Base-by-base conservation (phyloP, 2,113 vertebrate genomes). In the Rhea pennata region DNA sequence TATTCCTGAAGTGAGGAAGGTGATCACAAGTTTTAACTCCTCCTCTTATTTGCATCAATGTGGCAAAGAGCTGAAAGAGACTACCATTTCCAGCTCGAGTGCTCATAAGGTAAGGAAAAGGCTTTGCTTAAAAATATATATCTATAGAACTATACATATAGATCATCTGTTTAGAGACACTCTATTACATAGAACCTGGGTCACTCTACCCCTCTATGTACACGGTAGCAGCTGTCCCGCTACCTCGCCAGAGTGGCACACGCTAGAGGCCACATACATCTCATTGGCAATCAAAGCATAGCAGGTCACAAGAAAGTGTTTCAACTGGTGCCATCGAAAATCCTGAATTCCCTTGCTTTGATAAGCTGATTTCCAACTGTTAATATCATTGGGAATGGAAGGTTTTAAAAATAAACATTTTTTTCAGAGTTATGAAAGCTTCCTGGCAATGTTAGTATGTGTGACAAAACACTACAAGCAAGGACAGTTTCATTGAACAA, bases 41-140 rank as follows among this genome's bases (percentile, higher is more conserved):
- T 95, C 87, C 87, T 95, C 87, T 84, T 73, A 77, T 83, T 87
- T 95, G 27, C 75, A 96, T 90, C 3, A 1, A 91, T 56, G 59
- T 58, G 84, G 86, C 71, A 84, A 74, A 91, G 72, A 96, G 75
- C 92, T 93, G 73, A 80, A 29, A 84, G 48, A 71, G 7, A 61
- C 24, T 76, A 6, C 46, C 29, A 33, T 74, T 91, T 83, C 88
- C 74, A 95, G 86, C 95, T 88, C 92, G 69, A 84, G 64, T 81
- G 80, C 92, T 84, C 1, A 0, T 48, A 82, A 10, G 0, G 87
- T 94, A 92, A 87, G 78, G 89, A 91, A 96, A 92, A 96, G 64
- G 71, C 87, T 97, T 91, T 96, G 87, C 91, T 95, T 97, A 97
- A 97, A 95, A 96, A 97, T 97, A 97, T 97, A 96, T 96, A 94